Base-by-base conservation (phyloP, 2,797 vertebrate species). In the Phalloptychus januarius region DNA sequence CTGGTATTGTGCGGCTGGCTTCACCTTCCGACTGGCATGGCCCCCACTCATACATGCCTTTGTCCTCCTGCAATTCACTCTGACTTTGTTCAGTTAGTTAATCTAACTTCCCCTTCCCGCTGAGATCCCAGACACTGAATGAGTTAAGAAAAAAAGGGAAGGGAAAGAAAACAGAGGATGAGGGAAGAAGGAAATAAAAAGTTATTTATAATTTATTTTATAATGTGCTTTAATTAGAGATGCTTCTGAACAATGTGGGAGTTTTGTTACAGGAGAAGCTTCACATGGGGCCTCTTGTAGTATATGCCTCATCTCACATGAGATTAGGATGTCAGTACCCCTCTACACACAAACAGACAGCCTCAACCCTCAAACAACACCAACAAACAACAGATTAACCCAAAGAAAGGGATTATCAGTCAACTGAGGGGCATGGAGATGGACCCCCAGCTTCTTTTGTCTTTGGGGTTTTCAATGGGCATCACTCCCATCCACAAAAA, bases 71-170 rank as follows among this genome's bases (percentile, higher is more conserved):
- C 95, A 94, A 93, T 96, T 96, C 95, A 94, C 95, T 95, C 95
- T 95, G 96, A 97, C 96, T 96, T 96, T 97, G 96, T 97, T 96
- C 97, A 97, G 96, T 97, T 97, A 97, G 95, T 96, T 95, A 97
- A 96, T 96, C 95, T 96, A 93, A 96, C 97, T 98, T 97, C 97
- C 97, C 95, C 95, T 96, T 95, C 96, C 94, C 92, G 91, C 96
- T 96, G 95, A 92, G 94, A 91, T 87, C 83, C 86, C 84, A 86
- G 91, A 88, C 71, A 85, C 79, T 84, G 85, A 80, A 80, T 85
- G 74, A 78, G 48, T 79, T 40, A 13, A 67, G 40, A 70, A 74
- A 85, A 72, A 75, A 82, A 86, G 82, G 80, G 80, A 85, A 63
- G 50, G 69, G 61, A 80, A 74, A 75, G 75, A 74, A 69, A 65